Evolutionary conservation across 1,140 invertebrate genomes (phyloP).

Genomic region (Pentalonia nigronervosa): DNA sequence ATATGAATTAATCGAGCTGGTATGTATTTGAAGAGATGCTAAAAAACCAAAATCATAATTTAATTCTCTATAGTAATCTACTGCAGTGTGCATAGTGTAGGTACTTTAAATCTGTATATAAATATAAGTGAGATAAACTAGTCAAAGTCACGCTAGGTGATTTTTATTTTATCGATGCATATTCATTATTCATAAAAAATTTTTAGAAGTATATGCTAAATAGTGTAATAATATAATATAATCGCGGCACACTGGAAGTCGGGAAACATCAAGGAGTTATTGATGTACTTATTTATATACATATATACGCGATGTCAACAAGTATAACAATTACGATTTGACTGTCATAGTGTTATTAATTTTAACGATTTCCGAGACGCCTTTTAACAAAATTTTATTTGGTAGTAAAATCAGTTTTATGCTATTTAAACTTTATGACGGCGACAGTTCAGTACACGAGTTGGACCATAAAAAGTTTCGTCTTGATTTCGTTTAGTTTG

Average conservation of each 20-base stretch:
- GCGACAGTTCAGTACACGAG: neutral
- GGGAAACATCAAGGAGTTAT: neutral
- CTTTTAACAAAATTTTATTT: neutral
- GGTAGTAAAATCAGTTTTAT: slow-evolving; percentile 6
- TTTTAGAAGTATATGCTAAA: neutral
- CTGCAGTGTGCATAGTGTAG: neutral
- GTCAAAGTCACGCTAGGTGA: neutral
- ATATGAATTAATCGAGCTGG: neutral
- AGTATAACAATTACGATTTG: neutral
- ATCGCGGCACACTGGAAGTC: neutral
- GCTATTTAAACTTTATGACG: neutral
- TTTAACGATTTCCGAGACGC: neutral
- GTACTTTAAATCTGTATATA: neutral
- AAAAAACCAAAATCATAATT: neutral
- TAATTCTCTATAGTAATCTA: neutral
- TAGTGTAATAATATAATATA: neutral
- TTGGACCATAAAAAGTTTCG: neutral
- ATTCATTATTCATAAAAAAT: neutral
- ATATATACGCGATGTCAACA: neutral
- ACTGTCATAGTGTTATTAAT: neutral
- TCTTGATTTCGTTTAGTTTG: neutral
- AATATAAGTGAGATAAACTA: neutral
- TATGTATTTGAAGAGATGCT: neutral
- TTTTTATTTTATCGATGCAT: neutral
- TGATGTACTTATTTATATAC: neutral